Evolutionary conservation across 2,113 vertebrate genomes (phyloP).

Genomic region (Collichthys lucidus): DNA sequence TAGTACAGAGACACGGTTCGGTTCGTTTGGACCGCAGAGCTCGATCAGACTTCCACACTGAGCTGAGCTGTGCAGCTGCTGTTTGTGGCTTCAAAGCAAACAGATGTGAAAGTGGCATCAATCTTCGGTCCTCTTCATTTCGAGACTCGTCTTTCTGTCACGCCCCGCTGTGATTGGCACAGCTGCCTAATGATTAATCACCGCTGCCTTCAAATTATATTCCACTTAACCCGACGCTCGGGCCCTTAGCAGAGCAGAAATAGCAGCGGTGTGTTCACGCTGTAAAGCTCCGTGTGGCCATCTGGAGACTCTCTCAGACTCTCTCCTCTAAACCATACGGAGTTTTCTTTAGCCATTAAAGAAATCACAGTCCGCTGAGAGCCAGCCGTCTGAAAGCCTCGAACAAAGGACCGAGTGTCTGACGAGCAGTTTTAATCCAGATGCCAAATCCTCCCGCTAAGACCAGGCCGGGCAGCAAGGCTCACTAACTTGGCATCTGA

Average conservation of each 20-base stretch:
- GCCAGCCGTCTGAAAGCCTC: slow-evolving; percentile 28
- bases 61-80: neutral
- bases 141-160: neutral
- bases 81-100: neutral
- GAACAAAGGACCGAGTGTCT: slow-evolving; percentile 58
- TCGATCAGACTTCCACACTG: too few relatives aligned
- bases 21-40: neutral
- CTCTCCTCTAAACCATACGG: neutral
- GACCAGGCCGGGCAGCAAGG: slow-evolving; percentile 31
- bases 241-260: neutral
- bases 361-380: slow-evolving; percentile 25
- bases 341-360: slow-evolving; percentile 32
- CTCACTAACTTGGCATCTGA: slow-evolving; percentile 48
- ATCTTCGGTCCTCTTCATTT: neutral
- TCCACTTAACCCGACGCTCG: neutral
- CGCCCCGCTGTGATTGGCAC: neutral
- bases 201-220: neutral
- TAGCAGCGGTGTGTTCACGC: neutral
- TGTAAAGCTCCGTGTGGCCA: neutral
- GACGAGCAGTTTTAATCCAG: neutral
- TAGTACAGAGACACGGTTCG: neutral
- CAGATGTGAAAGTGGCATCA: neutral
- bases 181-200: slow-evolving; percentile 19
- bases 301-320: neutral
- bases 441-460: slow-evolving; percentile 34